Conservation (phyloP, 2,113 vertebrate species). For the Menura novaehollandiae region DNA sequence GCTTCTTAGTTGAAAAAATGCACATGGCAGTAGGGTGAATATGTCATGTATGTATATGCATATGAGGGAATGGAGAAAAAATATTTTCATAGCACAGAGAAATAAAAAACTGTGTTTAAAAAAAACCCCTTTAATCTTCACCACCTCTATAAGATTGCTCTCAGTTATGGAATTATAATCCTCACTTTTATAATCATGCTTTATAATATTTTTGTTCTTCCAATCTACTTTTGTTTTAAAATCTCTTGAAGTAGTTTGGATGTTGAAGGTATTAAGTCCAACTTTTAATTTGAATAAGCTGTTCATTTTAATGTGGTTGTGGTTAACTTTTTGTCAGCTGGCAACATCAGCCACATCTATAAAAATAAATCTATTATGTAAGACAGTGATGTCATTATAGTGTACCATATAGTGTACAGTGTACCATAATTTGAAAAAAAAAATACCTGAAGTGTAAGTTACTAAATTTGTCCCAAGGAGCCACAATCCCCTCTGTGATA, state of each 20-base stretch:
- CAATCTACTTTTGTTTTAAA: not conserved
- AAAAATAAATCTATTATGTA: not conserved
- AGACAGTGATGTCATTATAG: not conserved
- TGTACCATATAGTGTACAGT: too few relatives aligned
- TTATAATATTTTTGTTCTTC: not conserved
- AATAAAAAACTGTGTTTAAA: not conserved
- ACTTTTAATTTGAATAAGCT: not conserved
- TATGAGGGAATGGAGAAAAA: not conserved
- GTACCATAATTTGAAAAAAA: not conserved
- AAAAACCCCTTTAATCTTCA: not conserved
- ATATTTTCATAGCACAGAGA: not conserved
- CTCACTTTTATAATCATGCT: not conserved
- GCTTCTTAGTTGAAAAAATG: not conserved
- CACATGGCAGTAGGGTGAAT: not conserved
- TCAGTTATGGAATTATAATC: not conserved
- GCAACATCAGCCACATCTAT: not conserved
- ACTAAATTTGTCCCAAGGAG: not conserved
- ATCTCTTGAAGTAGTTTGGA: not conserved
- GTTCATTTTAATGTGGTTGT: not conserved
- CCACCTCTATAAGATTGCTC: not conserved
- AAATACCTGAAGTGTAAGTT: not conserved
- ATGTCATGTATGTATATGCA: not conserved
- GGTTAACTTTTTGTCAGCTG: not conserved
- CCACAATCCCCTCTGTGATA: not conserved
- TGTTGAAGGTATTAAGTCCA: not conserved